Base-by-base conservation (phyloP, 2,113 vertebrate species). In the Neodon shergylaensis region DNA sequence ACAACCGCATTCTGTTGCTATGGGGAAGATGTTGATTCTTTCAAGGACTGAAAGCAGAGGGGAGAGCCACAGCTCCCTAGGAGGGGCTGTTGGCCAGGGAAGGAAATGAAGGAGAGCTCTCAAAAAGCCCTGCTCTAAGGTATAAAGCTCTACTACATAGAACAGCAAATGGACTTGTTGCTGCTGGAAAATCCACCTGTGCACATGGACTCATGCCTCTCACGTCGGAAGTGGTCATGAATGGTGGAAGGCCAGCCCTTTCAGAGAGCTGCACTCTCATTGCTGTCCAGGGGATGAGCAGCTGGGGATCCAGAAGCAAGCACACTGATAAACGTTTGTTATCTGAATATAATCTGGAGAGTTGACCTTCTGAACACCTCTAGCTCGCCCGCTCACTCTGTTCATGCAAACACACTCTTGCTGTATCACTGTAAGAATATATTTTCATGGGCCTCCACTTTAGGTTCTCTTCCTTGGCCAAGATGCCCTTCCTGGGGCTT, bases 1-100 rank as follows among this genome's bases (percentile, higher is more conserved):
- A 77, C 88, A 52, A 47, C 79, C 78, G 82, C 33, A 7, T 72
- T 86, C 61, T 86, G 94, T 93, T 89, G 78, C 92, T 97, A 94
- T 92, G 28, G 90, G 54, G 85, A 86, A 97, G 87, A 94, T 65
- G 49, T 22, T 74, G 89, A 72, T 90, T 94, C 94, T 94, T 83
- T 96, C 95, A 82, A 82, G 68, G 76, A 92, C 77, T 22, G 36
- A 73, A 52, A 84, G 87, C 90, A 81, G 31, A 66, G 24, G 24
- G n/a, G 52, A 94, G 52, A 74, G 26, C 2, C 79, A 74, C 96
- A 72, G 78, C 76, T 87, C 74, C 79, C 79, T 63, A 70, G 49
- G 39, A 83, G 72, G 52, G 76, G n/a, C 83, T 68, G 7, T 36
- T 70, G 72, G 65, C 76, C 90, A 74, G 82, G 52, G 52, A 90